Evolutionary conservation across 2,797 vertebrate genomes (phyloP).

Genomic region (Sebastiscus tertius): DNA sequence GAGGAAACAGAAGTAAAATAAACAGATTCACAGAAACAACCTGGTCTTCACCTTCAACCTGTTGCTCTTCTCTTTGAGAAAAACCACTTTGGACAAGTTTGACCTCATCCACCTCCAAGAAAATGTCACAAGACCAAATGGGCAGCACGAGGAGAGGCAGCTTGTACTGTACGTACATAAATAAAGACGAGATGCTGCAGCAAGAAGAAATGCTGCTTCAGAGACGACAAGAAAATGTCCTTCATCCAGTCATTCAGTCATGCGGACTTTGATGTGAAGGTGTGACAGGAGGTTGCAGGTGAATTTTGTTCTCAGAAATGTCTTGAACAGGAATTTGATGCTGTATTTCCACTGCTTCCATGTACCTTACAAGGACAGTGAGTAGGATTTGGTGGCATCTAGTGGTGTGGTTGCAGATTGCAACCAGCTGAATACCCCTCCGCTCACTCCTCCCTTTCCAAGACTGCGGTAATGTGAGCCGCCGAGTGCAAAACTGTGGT

Average conservation of each 20-base stretch:
- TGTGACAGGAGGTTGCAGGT: no score
- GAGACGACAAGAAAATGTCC: no score
- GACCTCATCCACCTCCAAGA: conserved; percentile 21
- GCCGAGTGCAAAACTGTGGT: no score
- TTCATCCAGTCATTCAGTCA: background rate
- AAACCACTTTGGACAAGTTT: conserved; percentile 37
- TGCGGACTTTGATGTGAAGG: background rate
- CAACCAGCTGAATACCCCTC: background rate
- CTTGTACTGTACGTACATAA: background rate
- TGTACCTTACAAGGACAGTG: no score
- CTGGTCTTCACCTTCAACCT: conserved; percentile 24
- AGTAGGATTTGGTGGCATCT: background rate
- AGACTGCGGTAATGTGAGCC: no score
- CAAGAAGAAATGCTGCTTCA: background rate
- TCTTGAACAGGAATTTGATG: no score
- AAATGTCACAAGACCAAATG: conserved; percentile 58
- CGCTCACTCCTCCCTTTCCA: background rate
- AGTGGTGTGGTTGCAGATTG: background rate
- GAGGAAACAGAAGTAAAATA: background rate
- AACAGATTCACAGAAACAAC: background rate
- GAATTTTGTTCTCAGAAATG: no score
- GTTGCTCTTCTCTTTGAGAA: conserved; percentile 54
- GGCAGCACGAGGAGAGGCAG: background rate
- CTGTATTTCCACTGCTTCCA: no score
- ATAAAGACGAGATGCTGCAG: background rate